Conservation (phyloP, 1,140 invertebrate species). For the Chrysopa pallens region DNA sequence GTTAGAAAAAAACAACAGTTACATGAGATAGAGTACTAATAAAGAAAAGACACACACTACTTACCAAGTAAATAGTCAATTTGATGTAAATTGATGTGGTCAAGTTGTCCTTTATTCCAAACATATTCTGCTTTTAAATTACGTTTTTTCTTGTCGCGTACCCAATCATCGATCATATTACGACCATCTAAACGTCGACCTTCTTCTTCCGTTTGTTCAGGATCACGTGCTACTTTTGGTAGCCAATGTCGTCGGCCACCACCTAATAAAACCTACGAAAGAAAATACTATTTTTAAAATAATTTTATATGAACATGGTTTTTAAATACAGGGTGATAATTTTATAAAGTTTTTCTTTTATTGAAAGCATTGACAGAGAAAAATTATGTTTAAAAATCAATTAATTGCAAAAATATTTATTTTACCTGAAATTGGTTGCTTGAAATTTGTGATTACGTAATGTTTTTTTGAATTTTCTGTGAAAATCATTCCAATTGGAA, state of each 20-base stretch:
- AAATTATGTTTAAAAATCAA: too few species aligned
- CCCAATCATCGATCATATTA: constrained; percentile 49
- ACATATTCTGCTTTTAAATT: constrained; percentile 37
- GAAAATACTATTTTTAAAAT: constrained; percentile 2
- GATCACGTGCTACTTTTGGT: constrained; percentile 40
- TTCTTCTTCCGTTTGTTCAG: constrained; percentile 39
- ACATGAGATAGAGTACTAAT: too few species aligned
- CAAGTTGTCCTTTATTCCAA: constrained; percentile 42
- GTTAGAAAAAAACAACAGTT: too few species aligned
- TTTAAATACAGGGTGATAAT: too few species aligned
- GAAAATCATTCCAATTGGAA: too few species aligned
- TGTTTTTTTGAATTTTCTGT: too few species aligned
- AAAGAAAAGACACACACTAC: neutral
- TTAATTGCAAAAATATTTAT: too few species aligned
- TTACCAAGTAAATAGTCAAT: constrained; percentile 56
- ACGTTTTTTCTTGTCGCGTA: constrained; percentile 31
- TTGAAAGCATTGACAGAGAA: too few species aligned
- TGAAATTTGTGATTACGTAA: too few species aligned
- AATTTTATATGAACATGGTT: neutral
- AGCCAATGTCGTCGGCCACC: constrained; percentile 50
- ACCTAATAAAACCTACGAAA: constrained; percentile 41
- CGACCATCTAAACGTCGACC: constrained; percentile 37
- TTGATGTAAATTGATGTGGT: constrained; percentile 33
- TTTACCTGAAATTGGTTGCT: too few species aligned
- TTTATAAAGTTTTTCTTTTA: too few species aligned